Percentiles rank a stretch among this genome's conserved stretches.
Conservation (phyloP, 2,888 invertebrate species). For the Ischnus inquisitorius region DNA sequence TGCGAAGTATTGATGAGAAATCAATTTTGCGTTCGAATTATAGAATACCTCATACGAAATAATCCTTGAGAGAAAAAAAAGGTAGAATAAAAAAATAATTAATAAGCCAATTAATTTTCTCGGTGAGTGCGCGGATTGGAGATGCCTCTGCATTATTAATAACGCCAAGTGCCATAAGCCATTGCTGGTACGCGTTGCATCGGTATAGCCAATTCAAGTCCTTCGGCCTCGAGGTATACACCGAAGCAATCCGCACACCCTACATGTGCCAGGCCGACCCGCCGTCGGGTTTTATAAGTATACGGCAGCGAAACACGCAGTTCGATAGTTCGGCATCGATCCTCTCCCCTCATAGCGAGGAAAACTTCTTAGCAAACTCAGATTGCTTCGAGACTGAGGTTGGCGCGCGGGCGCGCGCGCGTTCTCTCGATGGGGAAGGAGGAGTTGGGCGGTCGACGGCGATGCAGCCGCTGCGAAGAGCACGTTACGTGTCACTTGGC, state of each 20-base stretch:
- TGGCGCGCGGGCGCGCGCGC: constrained; percentile 4
- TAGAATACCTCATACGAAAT: too few species aligned
- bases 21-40: too few species aligned
- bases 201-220: constrained; percentile 56
- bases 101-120: background rate
- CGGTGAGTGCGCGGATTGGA: background rate
- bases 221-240: constrained; percentile 33
- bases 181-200: constrained; percentile 24
- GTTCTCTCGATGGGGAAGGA: background rate
- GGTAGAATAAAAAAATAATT: background rate
- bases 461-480: constrained; percentile 61
- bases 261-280: constrained; percentile 26
- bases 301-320: constrained; percentile 53
- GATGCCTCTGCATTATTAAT: constrained; percentile 59
- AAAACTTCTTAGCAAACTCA: constrained; percentile 65
- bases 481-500: constrained; percentile 68
- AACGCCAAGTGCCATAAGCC: constrained; percentile 58
- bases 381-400: constrained; percentile 65
- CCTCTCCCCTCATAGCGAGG: constrained; percentile 36
- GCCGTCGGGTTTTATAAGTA: constrained; percentile 41
- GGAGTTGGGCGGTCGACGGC: constrained; percentile 14
- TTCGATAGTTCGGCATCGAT: constrained; percentile 57
- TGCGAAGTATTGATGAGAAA: too few species aligned
- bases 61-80: background rate
- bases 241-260: background rate